Evolutionary conservation across 1,140 invertebrate species (phyloP).

Genomic region (Triops cancriformis): DNA sequence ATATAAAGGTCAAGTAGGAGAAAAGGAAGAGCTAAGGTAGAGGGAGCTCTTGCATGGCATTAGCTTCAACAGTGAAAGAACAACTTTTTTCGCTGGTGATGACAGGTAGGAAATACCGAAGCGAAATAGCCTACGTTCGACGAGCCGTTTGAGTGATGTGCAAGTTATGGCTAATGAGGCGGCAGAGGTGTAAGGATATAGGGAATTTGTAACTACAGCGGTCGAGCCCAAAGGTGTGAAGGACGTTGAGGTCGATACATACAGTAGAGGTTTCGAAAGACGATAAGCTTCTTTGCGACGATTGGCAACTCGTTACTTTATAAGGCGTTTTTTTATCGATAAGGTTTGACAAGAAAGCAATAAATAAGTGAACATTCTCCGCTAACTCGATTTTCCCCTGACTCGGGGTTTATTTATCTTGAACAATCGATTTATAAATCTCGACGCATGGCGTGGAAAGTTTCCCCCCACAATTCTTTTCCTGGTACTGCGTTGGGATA

Average conservation of each 20-base stretch:
- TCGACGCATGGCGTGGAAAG: not conserved
- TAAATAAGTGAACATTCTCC: not conserved
- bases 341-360: too few relatives aligned
- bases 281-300: not conserved
- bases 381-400: not conserved
- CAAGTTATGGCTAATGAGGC: conserved; percentile 5
- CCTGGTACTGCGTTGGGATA: not conserved
- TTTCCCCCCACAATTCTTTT: not conserved
- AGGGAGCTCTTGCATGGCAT: too few relatives aligned
- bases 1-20: too few relatives aligned
- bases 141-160: not conserved
- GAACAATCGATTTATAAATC: not conserved
- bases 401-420: not conserved
- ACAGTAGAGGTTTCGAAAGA: not conserved
- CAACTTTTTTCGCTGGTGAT: not conserved
- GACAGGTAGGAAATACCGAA: not conserved
- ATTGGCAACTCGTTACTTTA: not conserved
- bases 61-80: too few relatives aligned
- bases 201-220: not conserved
- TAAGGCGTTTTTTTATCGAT: not conserved
- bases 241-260: not conserved
- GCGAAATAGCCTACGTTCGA: not conserved
- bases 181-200: not conserved
- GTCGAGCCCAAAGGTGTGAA: not conserved
- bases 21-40: too few relatives aligned